Conservation (phyloP, 1,140 invertebrate genomes). For the Mamestra configurata region DNA sequence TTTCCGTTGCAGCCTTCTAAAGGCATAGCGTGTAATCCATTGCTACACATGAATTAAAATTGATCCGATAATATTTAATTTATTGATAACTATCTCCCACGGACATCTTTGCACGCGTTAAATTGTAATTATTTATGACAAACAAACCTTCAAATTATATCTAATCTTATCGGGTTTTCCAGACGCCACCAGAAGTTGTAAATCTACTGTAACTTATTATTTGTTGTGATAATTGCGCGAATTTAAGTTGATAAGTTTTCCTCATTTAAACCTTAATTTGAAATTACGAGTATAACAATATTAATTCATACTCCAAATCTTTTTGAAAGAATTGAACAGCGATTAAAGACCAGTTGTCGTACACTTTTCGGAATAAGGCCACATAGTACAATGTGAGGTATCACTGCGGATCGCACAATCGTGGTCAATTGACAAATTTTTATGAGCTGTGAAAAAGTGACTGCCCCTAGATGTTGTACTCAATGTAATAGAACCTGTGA, state of each 20-base stretch:
- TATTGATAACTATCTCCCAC: not conserved
- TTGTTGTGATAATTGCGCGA: not conserved
- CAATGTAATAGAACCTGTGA: no score
- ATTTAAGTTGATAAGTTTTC: not conserved
- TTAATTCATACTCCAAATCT: no score
- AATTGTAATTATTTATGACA: not conserved
- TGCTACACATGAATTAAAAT: constrained; percentile 9
- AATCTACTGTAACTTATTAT: not conserved
- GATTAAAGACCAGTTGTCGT: no score
- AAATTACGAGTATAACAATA: no score
- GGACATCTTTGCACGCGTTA: not conserved
- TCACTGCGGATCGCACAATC: no score
- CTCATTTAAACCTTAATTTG: no score
- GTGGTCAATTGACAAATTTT: no score
- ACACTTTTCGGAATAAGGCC: no score
- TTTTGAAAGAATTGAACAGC: no score
- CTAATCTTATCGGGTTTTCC: not conserved
- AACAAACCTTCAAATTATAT: not conserved
- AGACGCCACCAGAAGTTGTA: not conserved
- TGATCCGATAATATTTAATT: not conserved
- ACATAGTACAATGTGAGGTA: no score
- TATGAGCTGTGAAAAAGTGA: no score
- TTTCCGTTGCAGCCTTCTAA: not conserved
- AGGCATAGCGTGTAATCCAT: not conserved
- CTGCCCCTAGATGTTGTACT: no score